Conservation (phyloP, 2,797 vertebrate genomes). For the Spheniscus humboldti region DNA sequence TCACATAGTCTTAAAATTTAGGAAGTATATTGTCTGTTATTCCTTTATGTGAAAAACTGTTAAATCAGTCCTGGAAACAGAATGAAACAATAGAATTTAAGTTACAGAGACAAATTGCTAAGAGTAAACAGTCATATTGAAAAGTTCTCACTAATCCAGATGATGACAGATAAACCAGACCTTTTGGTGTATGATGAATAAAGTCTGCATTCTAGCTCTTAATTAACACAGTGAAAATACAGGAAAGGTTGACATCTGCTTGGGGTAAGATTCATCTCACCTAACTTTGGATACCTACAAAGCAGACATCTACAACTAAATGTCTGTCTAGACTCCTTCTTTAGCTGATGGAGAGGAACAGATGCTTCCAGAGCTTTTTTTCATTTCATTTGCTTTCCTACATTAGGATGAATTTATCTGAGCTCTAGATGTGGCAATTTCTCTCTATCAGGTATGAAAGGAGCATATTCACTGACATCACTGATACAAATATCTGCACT, state of each 20-base stretch:
- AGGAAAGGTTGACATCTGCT: slow-evolving; percentile 1
- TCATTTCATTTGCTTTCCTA: not conserved
- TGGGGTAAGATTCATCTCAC: not conserved
- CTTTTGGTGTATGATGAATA: not conserved
- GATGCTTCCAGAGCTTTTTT: not conserved
- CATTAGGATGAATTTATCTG: not conserved
- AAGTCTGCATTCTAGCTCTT: slow-evolving; percentile 6
- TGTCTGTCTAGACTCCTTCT: not conserved
- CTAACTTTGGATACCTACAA: not conserved
- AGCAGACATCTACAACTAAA: not conserved
- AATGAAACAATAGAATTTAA: not conserved
- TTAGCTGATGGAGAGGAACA: not conserved
- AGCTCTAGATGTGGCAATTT: not conserved
- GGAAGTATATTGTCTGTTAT: not conserved
- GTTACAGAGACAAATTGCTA: not conserved
- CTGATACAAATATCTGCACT: not conserved
- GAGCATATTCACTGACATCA: not conserved
- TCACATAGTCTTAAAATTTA: not conserved
- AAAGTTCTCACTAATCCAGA: not conserved
- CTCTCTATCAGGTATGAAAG: not conserved
- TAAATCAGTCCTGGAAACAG: not conserved
- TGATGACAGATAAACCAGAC: slow-evolving; percentile 2
- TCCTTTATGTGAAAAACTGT: not conserved
- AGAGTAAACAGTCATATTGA: not conserved
- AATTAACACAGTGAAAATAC: slow-evolving; percentile 15